A percentile compares a stretch with the other conserved stretches of the same genome.
phyloP scores from a whole-genome alignment of 2,888 invertebrate species.

The Bombyx huttoni region DNA sequence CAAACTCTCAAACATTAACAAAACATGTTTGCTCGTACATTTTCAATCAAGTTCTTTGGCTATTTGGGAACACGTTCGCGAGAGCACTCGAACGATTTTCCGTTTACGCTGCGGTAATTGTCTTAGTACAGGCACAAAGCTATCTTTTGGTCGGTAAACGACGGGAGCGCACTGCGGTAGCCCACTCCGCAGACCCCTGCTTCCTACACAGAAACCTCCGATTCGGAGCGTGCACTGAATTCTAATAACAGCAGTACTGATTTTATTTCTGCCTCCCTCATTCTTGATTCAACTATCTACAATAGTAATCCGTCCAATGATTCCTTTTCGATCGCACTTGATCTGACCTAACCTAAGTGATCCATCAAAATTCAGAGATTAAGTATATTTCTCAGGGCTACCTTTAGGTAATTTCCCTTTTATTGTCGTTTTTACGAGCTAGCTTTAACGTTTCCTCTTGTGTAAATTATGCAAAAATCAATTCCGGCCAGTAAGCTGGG shows the following conservation, averaged over 20 bases:
- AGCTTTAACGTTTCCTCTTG: conserved; percentile 35
- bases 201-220: conserved; percentile 49
- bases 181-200: conserved; percentile 35
- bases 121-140: conserved; percentile 56
- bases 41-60: conserved; percentile 16
- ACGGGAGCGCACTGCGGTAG: conserved; percentile 54
- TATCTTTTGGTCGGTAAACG: conserved; percentile 29
- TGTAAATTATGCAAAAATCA: conserved; percentile 67
- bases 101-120: conserved; percentile 68
- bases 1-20: too few relatives aligned
- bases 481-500: conserved; percentile 52
- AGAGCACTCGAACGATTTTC: conserved; percentile 60
- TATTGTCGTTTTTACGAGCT: conserved; percentile 38
- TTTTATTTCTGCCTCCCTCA: conserved; percentile 61
- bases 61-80: conserved; percentile 64
- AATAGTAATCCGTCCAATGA: conserved; percentile 36
- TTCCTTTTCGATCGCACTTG: conserved; percentile 7
- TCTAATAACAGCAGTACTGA: conserved; percentile 59
- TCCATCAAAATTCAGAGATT: conserved; percentile 2
- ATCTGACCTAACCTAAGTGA: conserved; percentile 3
- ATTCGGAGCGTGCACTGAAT: conserved; percentile 62
- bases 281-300: conserved; percentile 56
- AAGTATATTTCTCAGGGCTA: conserved; percentile 11
- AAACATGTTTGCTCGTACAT: not conserved
- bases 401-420: conserved; percentile 16